phyloP scores from a whole-genome alignment of 2,888 invertebrate genomes.

The Ferdinandea cuprea region DNA sequence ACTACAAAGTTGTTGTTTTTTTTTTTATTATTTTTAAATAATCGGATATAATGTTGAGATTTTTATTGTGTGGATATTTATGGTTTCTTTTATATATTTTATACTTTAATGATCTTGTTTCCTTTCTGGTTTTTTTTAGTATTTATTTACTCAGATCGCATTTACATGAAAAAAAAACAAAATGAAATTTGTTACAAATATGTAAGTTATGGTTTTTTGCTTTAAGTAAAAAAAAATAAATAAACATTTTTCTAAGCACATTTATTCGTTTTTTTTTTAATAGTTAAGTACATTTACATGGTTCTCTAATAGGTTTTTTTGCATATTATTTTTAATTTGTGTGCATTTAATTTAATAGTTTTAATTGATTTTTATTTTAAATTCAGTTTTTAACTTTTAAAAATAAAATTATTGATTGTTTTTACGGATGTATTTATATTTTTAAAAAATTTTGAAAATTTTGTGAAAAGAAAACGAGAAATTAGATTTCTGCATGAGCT shows the following conservation, averaged over 20 bases:
- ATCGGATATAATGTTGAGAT: slow-evolving; percentile 65
- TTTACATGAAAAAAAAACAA: slow-evolving; percentile 30
- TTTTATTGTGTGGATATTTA: slow-evolving; percentile 53
- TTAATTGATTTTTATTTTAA: neutral
- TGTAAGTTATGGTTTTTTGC: slow-evolving; percentile 22
- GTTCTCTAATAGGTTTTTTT: slow-evolving; percentile 38
- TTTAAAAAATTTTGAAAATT: no score
- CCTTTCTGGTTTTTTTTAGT: neutral
- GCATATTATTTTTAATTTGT: no score
- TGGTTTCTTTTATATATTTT: slow-evolving; percentile 21
- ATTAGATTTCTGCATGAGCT: no score
- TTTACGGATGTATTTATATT: no score
- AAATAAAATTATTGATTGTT: neutral
- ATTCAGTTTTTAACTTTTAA: neutral
- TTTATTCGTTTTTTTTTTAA: no score
- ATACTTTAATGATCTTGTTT: slow-evolving; percentile 17
- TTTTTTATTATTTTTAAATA: slow-evolving; percentile 41
- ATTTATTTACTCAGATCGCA: slow-evolving; percentile 26
- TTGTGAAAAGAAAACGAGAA: no score
- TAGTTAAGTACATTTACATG: slow-evolving; percentile 66
- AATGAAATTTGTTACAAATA: slow-evolving; percentile 50
- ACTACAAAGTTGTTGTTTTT: slow-evolving; percentile 49
- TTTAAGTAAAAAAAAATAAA: slow-evolving; percentile 12
- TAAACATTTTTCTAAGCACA: slow-evolving; percentile 58
- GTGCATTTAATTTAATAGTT: slow-evolving; percentile 51